Evolutionary conservation across 2,113 vertebrate species (phyloP).

Genomic region (Epinephelus cyanopodus): DNA sequence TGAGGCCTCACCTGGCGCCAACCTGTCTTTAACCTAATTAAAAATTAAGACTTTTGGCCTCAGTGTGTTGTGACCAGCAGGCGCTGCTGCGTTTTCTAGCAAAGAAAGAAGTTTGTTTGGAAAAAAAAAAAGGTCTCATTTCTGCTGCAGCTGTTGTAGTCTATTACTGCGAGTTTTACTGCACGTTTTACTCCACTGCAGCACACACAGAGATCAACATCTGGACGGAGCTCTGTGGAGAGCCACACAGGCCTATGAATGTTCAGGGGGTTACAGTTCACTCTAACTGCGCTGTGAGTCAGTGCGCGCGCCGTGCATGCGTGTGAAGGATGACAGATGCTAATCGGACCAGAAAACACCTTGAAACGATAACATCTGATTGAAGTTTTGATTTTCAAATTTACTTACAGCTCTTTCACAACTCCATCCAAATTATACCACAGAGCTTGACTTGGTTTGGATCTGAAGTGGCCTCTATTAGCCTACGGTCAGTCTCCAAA

Average conservation of each 20-base stretch:
- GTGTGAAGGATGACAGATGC: not conserved
- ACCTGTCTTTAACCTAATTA: not conserved
- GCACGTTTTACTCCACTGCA: not conserved
- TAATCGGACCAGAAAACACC: conserved; percentile 1
- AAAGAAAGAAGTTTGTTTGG: not conserved
- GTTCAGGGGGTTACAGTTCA: not conserved
- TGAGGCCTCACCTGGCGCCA: not conserved
- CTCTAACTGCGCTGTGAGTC: not conserved
- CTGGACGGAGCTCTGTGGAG: conserved; percentile 17
- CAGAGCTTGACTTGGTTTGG: not conserved
- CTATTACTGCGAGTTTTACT: not conserved
- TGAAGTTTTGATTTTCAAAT: not conserved
- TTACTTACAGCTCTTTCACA: not conserved
- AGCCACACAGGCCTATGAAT: not conserved
- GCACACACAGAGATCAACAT: not conserved
- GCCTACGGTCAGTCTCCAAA: not conserved
- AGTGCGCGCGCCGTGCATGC: not conserved
- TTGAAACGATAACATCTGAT: not conserved
- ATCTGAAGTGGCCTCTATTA: not conserved
- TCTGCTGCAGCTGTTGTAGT: not conserved
- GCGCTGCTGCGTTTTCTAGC: not conserved
- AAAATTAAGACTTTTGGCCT: not conserved
- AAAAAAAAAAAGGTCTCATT: not conserved
- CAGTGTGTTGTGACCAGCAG: not conserved
- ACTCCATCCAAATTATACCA: not conserved